Evolutionary conservation across 2,797 vertebrate species (phyloP).

Genomic region (Pelochelys cantorii): DNA sequence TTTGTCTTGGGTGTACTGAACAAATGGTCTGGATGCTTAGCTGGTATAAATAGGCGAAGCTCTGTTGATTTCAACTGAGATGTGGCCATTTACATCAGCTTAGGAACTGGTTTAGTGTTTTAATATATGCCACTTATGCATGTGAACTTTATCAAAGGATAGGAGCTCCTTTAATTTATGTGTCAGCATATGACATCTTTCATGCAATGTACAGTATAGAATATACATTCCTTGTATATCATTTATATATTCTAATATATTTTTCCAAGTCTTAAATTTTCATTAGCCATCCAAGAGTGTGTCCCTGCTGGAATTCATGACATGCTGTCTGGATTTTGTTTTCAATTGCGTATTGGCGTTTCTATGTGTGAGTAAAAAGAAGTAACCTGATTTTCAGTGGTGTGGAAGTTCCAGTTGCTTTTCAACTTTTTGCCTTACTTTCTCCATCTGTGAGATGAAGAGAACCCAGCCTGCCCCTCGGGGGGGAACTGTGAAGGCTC

Average conservation of each 20-base stretch:
- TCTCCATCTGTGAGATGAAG: not conserved
- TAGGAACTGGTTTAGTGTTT: not conserved
- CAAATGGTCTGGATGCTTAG: accelerated
- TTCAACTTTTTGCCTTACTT: not conserved
- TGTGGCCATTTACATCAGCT: not conserved
- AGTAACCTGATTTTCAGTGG: not conserved
- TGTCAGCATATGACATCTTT: not conserved
- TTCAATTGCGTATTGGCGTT: not conserved
- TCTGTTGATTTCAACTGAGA: not conserved
- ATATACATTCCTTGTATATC: not conserved
- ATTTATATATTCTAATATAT: not conserved
- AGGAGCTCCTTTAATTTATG: not conserved
- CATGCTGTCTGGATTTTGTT: not conserved
- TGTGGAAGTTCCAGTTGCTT: not conserved
- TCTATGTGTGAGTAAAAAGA: not conserved
- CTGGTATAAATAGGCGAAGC: not conserved
- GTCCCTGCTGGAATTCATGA: not conserved
- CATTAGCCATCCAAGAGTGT: not conserved
- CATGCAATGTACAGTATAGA: not conserved
- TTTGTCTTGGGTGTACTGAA: not conserved
- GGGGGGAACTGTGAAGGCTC: not conserved
- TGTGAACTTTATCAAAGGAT: not conserved
- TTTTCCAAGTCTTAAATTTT: constrained; percentile 21
- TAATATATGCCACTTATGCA: not conserved
- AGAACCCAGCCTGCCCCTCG: not conserved